phyloP scores from a whole-genome alignment of 2,888 invertebrate species.

The Liodrosophila aerea region DNA sequence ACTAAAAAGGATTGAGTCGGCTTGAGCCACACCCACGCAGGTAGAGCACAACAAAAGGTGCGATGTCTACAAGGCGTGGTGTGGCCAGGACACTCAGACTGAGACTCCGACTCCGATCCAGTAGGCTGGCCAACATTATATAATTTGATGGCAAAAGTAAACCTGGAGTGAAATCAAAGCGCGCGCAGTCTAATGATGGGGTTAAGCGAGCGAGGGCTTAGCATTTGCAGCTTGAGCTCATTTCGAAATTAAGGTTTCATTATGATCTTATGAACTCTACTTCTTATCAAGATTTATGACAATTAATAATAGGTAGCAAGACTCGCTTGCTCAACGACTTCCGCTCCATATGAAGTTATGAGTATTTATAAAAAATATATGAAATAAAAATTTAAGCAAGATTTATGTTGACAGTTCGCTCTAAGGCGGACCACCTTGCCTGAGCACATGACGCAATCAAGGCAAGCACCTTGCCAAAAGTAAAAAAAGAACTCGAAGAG shows the following conservation, averaged over 20 bases:
- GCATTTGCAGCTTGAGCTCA: slow-evolving; percentile 64
- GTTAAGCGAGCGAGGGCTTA: slow-evolving; percentile 28
- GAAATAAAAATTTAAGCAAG: slow-evolving; percentile 44
- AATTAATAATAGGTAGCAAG: slow-evolving; percentile 81
- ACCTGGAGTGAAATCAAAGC: slow-evolving; percentile 53
- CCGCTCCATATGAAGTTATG: slow-evolving; percentile 72
- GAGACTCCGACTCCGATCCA: slow-evolving; percentile 12
- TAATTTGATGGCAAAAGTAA: slow-evolving; percentile 70
- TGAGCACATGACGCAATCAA: slow-evolving; percentile 60
- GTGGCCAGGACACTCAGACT: slow-evolving; percentile 37
- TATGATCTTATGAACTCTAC: slow-evolving; percentile 70
- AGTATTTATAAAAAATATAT: slow-evolving; percentile 40
- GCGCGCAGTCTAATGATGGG: slow-evolving; percentile 52
- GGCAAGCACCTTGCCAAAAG: slow-evolving; percentile 68
- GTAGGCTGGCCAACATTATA: slow-evolving; percentile 71
- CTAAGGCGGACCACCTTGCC: slow-evolving; percentile 54
- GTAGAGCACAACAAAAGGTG: slow-evolving; percentile 53
- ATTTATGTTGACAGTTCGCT: slow-evolving; percentile 56
- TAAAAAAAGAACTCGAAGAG: slow-evolving; percentile 2
- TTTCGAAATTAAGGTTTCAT: slow-evolving; percentile 26
- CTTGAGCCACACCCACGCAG: slow-evolving; percentile 58
- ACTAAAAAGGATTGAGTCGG: slow-evolving; percentile 67
- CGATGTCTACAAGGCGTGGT: slow-evolving; percentile 43
- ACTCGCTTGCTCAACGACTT: slow-evolving; percentile 46
- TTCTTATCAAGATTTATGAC: slow-evolving; percentile 81